Evolutionary conservation across 2,797 vertebrate species (phyloP), one percentile per base, ranked within the genome.

Genomic region (Ctenopoma multispine): DNA sequence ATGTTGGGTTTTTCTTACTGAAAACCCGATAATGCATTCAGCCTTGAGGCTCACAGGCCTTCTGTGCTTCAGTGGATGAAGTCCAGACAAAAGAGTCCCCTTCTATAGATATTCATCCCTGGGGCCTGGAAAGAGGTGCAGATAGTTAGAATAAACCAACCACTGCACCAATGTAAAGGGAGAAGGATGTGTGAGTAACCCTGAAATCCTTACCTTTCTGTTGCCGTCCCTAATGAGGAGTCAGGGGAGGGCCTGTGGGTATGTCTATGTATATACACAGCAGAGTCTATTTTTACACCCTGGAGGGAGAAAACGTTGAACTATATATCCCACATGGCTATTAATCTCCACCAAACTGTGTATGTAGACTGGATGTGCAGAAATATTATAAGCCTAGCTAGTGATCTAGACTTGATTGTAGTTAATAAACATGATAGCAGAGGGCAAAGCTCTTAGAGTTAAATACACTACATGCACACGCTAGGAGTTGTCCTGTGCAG

Each of bases 91-190:
- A 68, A 69, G 72, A 59, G 27, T 24, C 56, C 62, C 62, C 23
- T 0, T 67, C 69, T 67, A 61, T 73, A 86, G 82, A 88, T 80
- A 90, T 87, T 88, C 86, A 88, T 67, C 80, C 89, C 86, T 44
- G 74, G 44, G 85, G 90, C 81, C 23, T 36, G 14, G 72, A 70
- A 72, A 68, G 55, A 82, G 75, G 64, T 66, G 55, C 46, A 73
- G 57, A 63, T 27, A 53, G 50, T 62, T 54, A 40, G 51, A 86
- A 71, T 15, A 64, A 82, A 77, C 67, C 67, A 56, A 51, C 43
- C 4, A 1, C 68, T 65, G 66, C 68, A 69, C 51, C 53, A 67
- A 47, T 0, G 68, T n/a, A 46, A 60, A 72, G 72, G 71, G 81
- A 83, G 72, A 60, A 67, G 60, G 5, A 3, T 54, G 73, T 72